A percentile compares a stretch with the other conserved stretches of the same genome.
phyloP scores from a whole-genome alignment of 1,140 invertebrate species.

The Meteorus sp. region DNA sequence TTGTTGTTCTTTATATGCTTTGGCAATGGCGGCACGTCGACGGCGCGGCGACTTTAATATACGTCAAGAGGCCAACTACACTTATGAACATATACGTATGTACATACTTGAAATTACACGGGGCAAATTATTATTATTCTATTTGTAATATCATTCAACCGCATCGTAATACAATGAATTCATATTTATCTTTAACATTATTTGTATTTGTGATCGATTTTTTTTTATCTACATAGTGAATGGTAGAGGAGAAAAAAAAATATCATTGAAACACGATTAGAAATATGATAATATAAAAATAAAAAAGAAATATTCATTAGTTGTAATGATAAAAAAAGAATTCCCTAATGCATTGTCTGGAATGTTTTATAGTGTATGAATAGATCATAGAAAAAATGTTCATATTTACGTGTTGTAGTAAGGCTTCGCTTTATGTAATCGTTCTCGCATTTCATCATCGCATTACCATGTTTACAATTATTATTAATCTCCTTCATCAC shows the following conservation, averaged over 20 bases:
- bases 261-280: neutral
- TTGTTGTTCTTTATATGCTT: slow-evolving; percentile 1
- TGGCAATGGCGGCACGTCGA: slow-evolving; percentile 12
- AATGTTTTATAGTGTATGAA: no score
- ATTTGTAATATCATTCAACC: slow-evolving; percentile 9
- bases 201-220: no score
- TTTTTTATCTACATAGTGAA: no score
- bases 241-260: neutral
- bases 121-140: no score
- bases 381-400: no score
- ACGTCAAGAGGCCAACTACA: slow-evolving; percentile 15
- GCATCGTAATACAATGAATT: no score
- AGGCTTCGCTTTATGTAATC: slow-evolving; percentile 21
- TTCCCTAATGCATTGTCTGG: no score
- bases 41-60: slow-evolving; percentile 14
- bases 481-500: no score
- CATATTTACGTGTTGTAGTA: slow-evolving; percentile 1
- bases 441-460: slow-evolving; percentile 2
- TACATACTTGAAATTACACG: neutral
- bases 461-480: neutral
- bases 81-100: slow-evolving; percentile 15
- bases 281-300: neutral
- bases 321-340: no score
- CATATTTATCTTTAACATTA: no score
- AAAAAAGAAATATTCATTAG: no score